Evolutionary conservation across 1,140 invertebrate species (phyloP), one percentile per base, ranked within the genome.

Genomic region (Lepidurus apus): DNA sequence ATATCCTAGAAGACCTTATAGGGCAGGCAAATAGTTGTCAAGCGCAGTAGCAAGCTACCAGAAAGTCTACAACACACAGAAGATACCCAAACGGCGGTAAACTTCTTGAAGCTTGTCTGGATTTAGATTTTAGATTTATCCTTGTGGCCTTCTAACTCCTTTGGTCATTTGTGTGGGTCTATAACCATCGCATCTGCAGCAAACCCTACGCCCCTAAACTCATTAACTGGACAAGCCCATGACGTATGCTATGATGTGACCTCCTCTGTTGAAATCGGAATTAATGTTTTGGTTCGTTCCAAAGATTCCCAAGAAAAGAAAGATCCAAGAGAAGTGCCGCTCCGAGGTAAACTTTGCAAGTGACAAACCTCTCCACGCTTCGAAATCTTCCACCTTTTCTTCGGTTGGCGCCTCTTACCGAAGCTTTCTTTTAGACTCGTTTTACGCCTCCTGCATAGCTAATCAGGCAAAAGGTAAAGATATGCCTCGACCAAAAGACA

Each of bases 351-450:
- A 65, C 53, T 21, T 21, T 65, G 53, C 21, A 65, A 65, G 21
- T 65, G 53, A 65, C 53, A 65, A 34, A 65, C 53, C 53, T 65
- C 21, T 65, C 53, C 53, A 17, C 53, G 53, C 53, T 65, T 7
- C 17, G 21, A 9, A 13, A 21, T 65, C 21, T 21, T 17, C 53
- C 17, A 65, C 53, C 53, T 65, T 21, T 65, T 65, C 21, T 65
- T n/a, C 53, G 7, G 7, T 34, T 34, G 34, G 34, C 34, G 34
- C 34, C 53, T 21, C 21, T 65, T 65, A 13, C 17, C 17, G 21
- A 65, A 65, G 53, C 13, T 65, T 21, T 21, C 21, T 65, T 65
- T 65, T 65, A 5, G 53, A 65, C 53, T 21, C 53, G 8, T 65
- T 65, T 65, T 65, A 65, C 53, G 53, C 53, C 21, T 7, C 13